Evolutionary conservation across 2,113 vertebrate genomes (phyloP).

Genomic region (Varanus salvator): DNA sequence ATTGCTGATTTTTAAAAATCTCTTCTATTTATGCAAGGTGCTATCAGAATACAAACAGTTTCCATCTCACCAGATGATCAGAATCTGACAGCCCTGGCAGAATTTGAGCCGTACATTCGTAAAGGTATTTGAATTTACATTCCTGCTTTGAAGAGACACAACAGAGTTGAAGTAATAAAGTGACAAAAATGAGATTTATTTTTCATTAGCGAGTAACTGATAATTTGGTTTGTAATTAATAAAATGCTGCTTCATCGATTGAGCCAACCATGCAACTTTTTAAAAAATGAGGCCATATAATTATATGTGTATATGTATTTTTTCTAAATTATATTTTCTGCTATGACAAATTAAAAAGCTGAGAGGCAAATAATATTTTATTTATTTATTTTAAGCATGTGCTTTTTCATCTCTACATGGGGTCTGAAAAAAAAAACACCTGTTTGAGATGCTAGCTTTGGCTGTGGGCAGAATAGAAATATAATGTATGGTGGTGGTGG

Average conservation of each 20-base stretch:
- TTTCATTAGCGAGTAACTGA: not conserved
- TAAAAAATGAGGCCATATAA: not conserved
- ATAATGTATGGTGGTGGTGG: no score
- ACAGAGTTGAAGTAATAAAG: not conserved
- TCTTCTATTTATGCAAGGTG: conserved; percentile 74
- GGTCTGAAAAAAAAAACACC: not conserved
- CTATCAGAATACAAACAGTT: conserved; percentile 90
- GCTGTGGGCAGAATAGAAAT: no score
- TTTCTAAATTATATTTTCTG: not conserved
- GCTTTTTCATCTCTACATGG: not conserved
- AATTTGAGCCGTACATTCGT: conserved; percentile 83
- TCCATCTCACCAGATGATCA: conserved; percentile 74
- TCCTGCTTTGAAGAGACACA: not conserved
- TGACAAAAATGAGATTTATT: not conserved
- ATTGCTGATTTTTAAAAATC: not conserved
- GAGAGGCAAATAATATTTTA: no score
- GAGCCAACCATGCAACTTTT: not conserved
- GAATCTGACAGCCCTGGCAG: conserved; percentile 85
- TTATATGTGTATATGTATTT: not conserved
- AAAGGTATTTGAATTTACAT: conserved; percentile 77
- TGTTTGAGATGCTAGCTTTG: not conserved
- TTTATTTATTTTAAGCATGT: no score
- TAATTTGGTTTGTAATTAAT: not conserved
- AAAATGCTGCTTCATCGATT: not conserved
- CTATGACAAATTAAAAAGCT: not conserved